Conservation (phyloP, 92 coral and sea anemone species). For the Virgularia gustaviana region DNA sequence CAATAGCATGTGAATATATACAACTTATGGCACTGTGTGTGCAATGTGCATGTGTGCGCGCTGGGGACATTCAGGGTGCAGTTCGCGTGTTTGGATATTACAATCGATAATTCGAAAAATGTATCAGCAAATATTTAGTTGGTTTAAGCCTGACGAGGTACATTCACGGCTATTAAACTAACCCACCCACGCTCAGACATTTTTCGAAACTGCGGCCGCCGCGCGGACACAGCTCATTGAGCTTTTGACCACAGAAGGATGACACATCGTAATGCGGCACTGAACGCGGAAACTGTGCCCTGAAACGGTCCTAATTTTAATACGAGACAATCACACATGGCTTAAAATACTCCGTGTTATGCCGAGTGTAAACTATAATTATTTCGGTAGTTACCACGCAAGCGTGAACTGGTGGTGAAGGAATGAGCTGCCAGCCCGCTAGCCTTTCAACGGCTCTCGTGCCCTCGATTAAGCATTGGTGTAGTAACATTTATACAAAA, state of each 20-base stretch:
- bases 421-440: background rate
- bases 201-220: too few relatives aligned
- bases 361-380: too few relatives aligned
- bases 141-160: constrained; percentile 9
- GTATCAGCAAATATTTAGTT: constrained; percentile 21
- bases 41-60: too few relatives aligned
- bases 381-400: too few relatives aligned
- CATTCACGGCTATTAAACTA: background rate
- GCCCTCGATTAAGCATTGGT: background rate
- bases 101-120: constrained; percentile 1
- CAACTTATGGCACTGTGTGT: too few relatives aligned
- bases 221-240: background rate
- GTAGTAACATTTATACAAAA: background rate
- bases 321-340: background rate
- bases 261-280: background rate
- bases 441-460: constrained; percentile 23
- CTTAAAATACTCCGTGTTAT: too few relatives aligned
- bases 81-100: too few relatives aligned
- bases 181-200: constrained; percentile 34
- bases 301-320: background rate
- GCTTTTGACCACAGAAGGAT: background rate
- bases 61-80: too few relatives aligned
- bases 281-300: constrained; percentile 36
- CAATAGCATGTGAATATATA: constrained; percentile 9
- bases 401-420: background rate